These are phyloP conservation scores for Vulpes ferrilata DNA, from an alignment of 2,113 vertebrate genomes.

Conservation along the genomic window DNA sequence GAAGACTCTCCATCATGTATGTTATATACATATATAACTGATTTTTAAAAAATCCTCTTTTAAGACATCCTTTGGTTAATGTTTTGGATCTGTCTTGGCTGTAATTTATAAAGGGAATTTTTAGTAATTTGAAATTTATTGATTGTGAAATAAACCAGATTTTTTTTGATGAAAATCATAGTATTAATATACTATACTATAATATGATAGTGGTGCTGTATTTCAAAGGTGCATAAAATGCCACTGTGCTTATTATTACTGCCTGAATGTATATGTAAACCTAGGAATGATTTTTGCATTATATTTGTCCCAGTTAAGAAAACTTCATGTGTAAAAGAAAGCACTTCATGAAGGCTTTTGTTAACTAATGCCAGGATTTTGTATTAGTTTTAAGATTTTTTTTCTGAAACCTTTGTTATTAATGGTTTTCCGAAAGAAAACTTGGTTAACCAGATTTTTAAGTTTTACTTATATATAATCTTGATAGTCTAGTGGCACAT, in stretches of 20 bases:
- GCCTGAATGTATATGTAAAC: background rate
- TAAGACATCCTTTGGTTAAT: background rate
- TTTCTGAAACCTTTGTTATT: conserved; percentile 45
- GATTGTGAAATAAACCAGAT: background rate
- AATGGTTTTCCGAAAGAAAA: conserved; percentile 3
- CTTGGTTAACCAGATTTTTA: background rate
- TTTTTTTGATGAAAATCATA: background rate
- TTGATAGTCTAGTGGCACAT: background rate
- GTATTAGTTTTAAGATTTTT: background rate
- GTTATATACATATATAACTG: conserved; percentile 74
- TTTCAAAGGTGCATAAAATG: conserved; percentile 36
- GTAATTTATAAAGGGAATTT: background rate
- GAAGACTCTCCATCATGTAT: conserved; percentile 98
- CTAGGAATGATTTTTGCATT: background rate
- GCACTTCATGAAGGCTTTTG: background rate
- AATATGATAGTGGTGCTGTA: background rate
- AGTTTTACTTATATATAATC: background rate
- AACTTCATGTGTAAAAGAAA: background rate
- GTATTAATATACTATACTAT: background rate
- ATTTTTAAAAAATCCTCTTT: background rate
- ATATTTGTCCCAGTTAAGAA: background rate
- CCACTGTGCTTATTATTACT: background rate
- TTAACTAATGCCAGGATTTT: conserved; percentile 31
- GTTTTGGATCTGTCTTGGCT: conserved; percentile 29
- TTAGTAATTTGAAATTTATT: conserved; percentile 28